Conservation (phyloP, 2,797 vertebrate species). For the Scomberomorus guttatus region DNA sequence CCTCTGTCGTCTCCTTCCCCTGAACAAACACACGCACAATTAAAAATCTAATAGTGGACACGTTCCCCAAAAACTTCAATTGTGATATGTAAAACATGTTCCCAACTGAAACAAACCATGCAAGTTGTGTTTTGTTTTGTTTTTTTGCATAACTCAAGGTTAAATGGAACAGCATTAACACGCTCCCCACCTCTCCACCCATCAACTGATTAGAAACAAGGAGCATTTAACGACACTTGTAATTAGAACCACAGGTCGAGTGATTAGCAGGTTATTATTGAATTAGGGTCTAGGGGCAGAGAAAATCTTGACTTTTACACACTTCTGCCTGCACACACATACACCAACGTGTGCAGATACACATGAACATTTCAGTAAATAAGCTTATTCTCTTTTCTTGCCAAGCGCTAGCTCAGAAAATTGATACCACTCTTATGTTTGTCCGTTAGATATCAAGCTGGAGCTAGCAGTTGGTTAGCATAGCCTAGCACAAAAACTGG, state of each 20-base stretch:
- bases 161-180: conserved; percentile 41
- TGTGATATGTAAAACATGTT: background rate
- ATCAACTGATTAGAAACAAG: conserved; percentile 65
- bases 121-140: background rate
- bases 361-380: background rate
- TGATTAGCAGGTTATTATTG: conserved; percentile 73
- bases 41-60: background rate
- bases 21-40: conserved; percentile 69
- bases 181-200: conserved; percentile 26
- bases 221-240: conserved; percentile 49
- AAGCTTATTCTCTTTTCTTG: background rate
- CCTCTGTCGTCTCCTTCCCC: conserved; percentile 93
- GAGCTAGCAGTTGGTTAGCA: too few species aligned
- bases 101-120: background rate
- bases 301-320: conserved; percentile 28
- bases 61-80: background rate
- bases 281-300: conserved; percentile 51
- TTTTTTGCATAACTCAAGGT: conserved; percentile 46
- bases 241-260: conserved; percentile 70
- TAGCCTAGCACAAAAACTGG: too few species aligned
- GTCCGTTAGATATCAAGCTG: too few species aligned
- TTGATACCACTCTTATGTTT: background rate
- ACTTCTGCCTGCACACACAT: background rate
- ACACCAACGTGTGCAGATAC: background rate
- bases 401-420: background rate